Evolutionary conservation across 2,113 vertebrate species (phyloP).

Genomic region (Acrocephalus kingi): DNA sequence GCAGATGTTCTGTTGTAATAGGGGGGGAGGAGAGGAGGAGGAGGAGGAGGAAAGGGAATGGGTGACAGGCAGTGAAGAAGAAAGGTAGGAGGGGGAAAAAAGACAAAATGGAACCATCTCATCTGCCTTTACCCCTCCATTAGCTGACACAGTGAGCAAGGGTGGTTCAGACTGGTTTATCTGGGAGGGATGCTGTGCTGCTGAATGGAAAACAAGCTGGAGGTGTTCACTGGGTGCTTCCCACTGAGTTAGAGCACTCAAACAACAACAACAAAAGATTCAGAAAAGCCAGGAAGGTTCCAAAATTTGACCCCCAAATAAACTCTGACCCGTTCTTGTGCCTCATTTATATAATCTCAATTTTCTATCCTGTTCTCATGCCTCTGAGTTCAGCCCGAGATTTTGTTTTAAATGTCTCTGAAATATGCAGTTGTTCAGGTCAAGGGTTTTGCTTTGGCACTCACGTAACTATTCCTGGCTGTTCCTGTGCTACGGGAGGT

Average conservation of each 20-base stretch:
- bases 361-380: neutral
- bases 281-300: neutral
- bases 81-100: conserved; percentile 2
- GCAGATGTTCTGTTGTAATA: conserved; percentile 53
- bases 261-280: neutral
- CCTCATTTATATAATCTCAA: neutral
- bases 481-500: neutral
- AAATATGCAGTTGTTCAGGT: conserved; percentile 27
- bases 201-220: neutral
- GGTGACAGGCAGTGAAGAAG: neutral
- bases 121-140: conserved; percentile 22
- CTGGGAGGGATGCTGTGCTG: neutral
- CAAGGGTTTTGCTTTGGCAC: conserved; percentile 36
- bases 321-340: neutral
- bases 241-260: neutral
- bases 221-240: neutral
- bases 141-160: neutral
- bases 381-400: neutral
- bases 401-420: neutral
- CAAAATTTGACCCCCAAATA: neutral
- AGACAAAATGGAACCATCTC: neutral
- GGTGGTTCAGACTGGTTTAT: neutral
- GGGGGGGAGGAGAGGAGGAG: neutral
- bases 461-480: conserved; percentile 15
- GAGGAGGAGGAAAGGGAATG: neutral